Percentiles rank a stretch among this genome's conserved stretches.
These are phyloP conservation scores for Condylostylus longicornis DNA, from an alignment of 1,140 invertebrate genomes.

Conservation along the genomic window DNA sequence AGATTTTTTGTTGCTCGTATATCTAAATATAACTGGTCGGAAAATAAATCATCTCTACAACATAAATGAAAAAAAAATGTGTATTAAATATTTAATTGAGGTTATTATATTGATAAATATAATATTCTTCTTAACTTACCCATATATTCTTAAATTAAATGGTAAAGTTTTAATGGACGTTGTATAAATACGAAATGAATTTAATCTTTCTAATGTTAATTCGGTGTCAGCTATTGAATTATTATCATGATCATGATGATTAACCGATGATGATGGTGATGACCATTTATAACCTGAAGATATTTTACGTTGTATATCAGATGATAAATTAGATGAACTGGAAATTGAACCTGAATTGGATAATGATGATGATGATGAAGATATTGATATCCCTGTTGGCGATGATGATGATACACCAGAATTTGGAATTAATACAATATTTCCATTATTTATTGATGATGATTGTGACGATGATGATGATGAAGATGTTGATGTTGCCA, in stretches of 20 bases:
- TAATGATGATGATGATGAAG: conserved; percentile 5
- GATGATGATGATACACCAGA: conserved; percentile 1
- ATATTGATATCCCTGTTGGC: neutral
- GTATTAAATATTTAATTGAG: conserved; percentile 9
- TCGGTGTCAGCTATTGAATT: too few species aligned
- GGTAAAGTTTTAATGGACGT: conserved; percentile 30
- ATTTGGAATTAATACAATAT: neutral
- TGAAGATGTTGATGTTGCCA: conserved; percentile 27
- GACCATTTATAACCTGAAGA: too few species aligned
- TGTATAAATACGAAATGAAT: conserved; percentile 30
- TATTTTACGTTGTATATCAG: too few species aligned
- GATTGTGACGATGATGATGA: conserved; percentile 1
- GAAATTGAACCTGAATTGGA: neutral
- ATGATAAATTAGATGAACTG: neutral
- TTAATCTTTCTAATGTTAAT: conserved; percentile 26
- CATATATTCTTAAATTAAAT: conserved; percentile 31
- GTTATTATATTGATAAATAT: neutral
- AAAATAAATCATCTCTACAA: conserved; percentile 28
- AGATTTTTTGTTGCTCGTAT: conserved; percentile 24
- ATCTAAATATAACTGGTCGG: conserved; percentile 30
- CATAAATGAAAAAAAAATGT: conserved; percentile 1
- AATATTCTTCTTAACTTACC: conserved; percentile 28
- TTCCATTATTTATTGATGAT: conserved; percentile 1
- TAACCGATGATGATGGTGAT: too few species aligned
- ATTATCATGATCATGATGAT: too few species aligned